A percentile compares a stretch with the other conserved stretches of the same genome.
Conservation (phyloP, 2,888 invertebrate species). For the Acanthosepion pharaonis region DNA sequence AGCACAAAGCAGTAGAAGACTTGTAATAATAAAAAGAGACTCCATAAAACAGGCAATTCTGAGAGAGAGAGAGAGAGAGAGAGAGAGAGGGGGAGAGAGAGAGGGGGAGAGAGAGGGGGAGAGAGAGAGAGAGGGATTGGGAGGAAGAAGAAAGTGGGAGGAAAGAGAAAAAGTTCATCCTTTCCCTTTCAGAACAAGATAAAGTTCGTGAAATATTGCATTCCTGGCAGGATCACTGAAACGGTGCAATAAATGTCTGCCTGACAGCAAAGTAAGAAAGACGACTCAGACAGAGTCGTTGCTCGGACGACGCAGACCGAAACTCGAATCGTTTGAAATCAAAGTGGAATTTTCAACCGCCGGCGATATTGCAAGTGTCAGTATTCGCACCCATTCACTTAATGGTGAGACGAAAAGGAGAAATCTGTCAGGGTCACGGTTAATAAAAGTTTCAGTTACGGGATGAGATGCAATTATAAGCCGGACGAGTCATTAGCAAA, state of each 20-base stretch:
- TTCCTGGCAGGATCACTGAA: not conserved
- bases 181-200: not conserved
- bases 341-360: not conserved
- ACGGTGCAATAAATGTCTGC: not conserved
- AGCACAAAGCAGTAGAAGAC: no score
- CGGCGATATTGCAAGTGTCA: not conserved
- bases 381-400: not conserved
- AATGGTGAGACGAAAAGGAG: not conserved
- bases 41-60: no score
- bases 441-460: not conserved
- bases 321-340: not conserved
- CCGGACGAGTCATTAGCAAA: not conserved
- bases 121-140: no score
- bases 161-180: no score
- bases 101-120: no score
- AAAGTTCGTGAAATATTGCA: not conserved
- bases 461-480: not conserved
- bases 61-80: no score
- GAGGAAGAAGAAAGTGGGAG: no score
- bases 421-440: not conserved
- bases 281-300: not conserved
- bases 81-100: no score
- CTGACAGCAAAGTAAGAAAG: not conserved
- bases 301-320: not conserved
- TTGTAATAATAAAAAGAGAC: no score